Evolutionary conservation across 2,113 vertebrate genomes (phyloP).

Genomic region (Rhabdomys dilectus): DNA sequence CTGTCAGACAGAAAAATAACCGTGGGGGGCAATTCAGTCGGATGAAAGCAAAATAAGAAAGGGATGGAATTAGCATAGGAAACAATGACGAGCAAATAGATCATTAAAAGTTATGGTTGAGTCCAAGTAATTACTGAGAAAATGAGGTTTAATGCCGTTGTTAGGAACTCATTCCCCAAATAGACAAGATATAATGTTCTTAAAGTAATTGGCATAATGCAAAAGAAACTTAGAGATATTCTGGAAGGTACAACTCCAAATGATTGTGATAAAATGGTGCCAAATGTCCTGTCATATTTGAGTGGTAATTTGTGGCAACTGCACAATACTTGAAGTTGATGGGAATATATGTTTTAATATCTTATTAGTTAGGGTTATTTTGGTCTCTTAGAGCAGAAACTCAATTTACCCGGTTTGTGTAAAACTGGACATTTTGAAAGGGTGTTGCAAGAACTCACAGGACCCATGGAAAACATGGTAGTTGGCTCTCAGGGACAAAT

Average conservation of each 20-base stretch:
- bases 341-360: background rate
- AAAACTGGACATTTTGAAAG: background rate
- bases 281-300: slow-evolving; percentile 36
- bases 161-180: slow-evolving; percentile 60
- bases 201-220: slow-evolving; percentile 50
- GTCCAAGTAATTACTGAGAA: slow-evolving; percentile 61
- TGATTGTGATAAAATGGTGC: slow-evolving; percentile 9
- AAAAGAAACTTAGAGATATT: slow-evolving; percentile 55
- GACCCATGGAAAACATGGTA: background rate
- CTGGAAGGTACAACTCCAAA: slow-evolving; percentile 34
- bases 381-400: background rate
- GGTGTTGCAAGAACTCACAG: fast-evolving
- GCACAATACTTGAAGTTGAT: background rate
- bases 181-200: slow-evolving; percentile 59
- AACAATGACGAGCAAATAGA: slow-evolving; percentile 6
- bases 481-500: background rate
- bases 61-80: background rate
- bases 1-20: background rate
- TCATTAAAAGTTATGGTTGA: slow-evolving; percentile 46
- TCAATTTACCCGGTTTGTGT: background rate
- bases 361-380: background rate
- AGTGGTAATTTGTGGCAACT: background rate
- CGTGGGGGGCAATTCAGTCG: background rate
- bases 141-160: slow-evolving; percentile 47
- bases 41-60: background rate